Conservation (phyloP, 1,140 invertebrate genomes). For the Drosophila bipectinata region DNA sequence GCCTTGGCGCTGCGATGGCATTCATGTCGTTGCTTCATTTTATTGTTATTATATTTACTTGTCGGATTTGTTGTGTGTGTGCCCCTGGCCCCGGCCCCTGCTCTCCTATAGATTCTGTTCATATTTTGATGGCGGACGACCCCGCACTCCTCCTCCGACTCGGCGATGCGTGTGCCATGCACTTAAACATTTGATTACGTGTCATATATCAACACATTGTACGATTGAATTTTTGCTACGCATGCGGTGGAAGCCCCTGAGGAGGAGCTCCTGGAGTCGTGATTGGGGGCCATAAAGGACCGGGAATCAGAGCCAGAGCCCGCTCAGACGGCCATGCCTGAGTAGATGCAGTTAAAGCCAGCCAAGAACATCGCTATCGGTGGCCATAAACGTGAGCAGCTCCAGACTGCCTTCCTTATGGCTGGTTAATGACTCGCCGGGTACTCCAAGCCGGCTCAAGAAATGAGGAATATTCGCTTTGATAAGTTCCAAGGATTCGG, state of each 20-base stretch:
- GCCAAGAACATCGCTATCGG: slow-evolving; percentile 31
- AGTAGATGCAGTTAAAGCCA: slow-evolving; percentile 38
- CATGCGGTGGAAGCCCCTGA: slow-evolving; percentile 20
- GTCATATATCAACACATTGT: slow-evolving; percentile 79
- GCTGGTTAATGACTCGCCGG: slow-evolving; percentile 36
- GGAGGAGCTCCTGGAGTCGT: slow-evolving; percentile 27
- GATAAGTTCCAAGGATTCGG: slow-evolving; percentile 28
- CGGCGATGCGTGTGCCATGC: slow-evolving; percentile 69
- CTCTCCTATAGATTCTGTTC: slow-evolving; percentile 23
- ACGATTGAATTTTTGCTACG: slow-evolving; percentile 68
- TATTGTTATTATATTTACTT: slow-evolving; percentile 83
- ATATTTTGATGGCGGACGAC: slow-evolving; percentile 19
- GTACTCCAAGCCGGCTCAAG: slow-evolving; percentile 9
- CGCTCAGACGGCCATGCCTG: slow-evolving; percentile 19
- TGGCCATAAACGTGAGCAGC: slow-evolving; percentile 46
- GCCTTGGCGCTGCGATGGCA: slow-evolving; percentile 59
- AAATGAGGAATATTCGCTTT: slow-evolving; percentile 13
- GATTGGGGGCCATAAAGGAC: slow-evolving; percentile 56
- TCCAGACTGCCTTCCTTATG: slow-evolving; percentile 35
- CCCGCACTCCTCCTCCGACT: slow-evolving; percentile 7
- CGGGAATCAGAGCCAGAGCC: slow-evolving; percentile 2
- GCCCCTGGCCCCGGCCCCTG: not conserved
- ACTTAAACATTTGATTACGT: slow-evolving; percentile 80
- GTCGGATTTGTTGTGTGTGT: slow-evolving; percentile 66
- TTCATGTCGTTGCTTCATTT: slow-evolving; percentile 74